These are phyloP conservation scores for Lasius platythorax DNA, from an alignment of 2,888 invertebrate genomes.

Conservation along the genomic window DNA sequence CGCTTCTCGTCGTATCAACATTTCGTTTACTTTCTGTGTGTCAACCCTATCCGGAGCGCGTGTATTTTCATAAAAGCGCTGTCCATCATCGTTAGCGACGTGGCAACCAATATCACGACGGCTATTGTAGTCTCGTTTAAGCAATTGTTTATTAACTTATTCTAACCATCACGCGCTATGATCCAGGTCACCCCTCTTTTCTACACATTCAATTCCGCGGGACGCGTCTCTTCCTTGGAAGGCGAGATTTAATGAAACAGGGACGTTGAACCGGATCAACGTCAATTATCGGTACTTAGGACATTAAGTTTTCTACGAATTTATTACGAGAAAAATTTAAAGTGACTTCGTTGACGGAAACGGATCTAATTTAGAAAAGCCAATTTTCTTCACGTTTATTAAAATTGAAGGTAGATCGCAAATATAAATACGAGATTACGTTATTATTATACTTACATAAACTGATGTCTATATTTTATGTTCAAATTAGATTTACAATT, in stretches of 20 bases:
- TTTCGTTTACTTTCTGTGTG: slow-evolving; percentile 51
- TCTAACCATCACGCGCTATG: slow-evolving; percentile 42
- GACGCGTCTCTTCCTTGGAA: slow-evolving; percentile 61
- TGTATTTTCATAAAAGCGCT: slow-evolving; percentile 76
- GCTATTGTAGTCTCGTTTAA: slow-evolving; percentile 79
- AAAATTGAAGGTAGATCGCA: background rate
- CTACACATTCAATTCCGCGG: slow-evolving; percentile 53
- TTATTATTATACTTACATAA: background rate
- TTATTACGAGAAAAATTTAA: slow-evolving; percentile 38
- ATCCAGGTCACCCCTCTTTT: slow-evolving; percentile 53
- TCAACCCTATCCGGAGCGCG: slow-evolving; percentile 34
- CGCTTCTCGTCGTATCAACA: slow-evolving; percentile 41
- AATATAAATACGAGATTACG: background rate
- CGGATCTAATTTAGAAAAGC: background rate
- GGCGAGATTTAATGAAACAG: slow-evolving; percentile 63
- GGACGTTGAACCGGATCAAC: slow-evolving; percentile 45
- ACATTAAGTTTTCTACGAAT: slow-evolving; percentile 46
- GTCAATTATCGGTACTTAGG: slow-evolving; percentile 58
- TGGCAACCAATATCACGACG: slow-evolving; percentile 75
- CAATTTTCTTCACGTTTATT: background rate
- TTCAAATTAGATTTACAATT: background rate
- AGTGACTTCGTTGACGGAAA: slow-evolving; percentile 7
- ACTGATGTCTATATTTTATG: background rate
- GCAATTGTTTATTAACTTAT: slow-evolving; percentile 80
- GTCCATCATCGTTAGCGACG: slow-evolving; percentile 78